These are phyloP conservation scores for Montifringilla adamsi DNA, from an alignment of 2,113 vertebrate species.

Conservation along the genomic window DNA sequence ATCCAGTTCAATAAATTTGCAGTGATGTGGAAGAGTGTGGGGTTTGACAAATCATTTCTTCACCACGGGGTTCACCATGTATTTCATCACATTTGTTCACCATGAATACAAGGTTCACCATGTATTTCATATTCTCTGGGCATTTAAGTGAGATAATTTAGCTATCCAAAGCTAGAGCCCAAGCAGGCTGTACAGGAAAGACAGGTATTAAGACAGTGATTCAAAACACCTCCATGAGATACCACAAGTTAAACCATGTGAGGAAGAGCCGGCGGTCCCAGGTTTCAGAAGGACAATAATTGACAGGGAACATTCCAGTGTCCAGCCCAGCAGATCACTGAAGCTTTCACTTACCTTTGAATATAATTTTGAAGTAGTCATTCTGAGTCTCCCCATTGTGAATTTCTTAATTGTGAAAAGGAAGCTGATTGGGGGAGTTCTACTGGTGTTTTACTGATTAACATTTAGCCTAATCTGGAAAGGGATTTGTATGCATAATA, in stretches of 20 bases:
- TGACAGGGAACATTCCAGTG: neutral
- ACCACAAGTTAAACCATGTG: neutral
- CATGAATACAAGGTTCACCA: neutral
- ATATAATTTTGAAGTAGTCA: neutral
- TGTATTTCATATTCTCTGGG: neutral
- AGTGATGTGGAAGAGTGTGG: neutral
- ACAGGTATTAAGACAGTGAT: neutral
- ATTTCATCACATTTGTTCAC: neutral
- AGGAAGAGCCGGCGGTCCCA: neutral
- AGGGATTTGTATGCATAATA: slow-evolving; percentile 49
- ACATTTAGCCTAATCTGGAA: neutral
- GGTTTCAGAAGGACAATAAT: neutral
- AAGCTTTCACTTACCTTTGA: neutral
- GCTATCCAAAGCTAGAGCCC: neutral
- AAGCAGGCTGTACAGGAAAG: neutral
- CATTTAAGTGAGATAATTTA: neutral
- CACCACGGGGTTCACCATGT: neutral
- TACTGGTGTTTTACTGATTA: neutral
- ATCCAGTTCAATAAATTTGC: neutral
- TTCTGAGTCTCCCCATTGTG: neutral
- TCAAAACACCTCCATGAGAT: neutral
- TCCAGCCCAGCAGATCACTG: neutral
- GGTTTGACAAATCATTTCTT: neutral
- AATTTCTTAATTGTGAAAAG: slow-evolving; percentile 10
- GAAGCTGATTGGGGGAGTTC: neutral